Conservation (phyloP, 2,113 vertebrate genomes). For the Caretta caretta region DNA sequence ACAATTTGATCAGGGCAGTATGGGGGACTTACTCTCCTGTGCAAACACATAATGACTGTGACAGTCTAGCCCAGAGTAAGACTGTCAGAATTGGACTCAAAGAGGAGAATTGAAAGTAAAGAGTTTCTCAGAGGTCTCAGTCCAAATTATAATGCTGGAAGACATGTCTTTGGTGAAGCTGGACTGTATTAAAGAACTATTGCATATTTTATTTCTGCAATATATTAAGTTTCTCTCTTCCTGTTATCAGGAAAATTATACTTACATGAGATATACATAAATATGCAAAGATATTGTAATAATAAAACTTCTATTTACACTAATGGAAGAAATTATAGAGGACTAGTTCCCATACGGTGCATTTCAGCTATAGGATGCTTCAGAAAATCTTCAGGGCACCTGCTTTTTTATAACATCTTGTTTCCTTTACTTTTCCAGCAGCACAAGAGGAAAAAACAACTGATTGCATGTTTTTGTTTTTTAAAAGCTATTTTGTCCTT, state of each 20-base stretch:
- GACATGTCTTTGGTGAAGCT: background rate
- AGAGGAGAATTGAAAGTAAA: too few species aligned
- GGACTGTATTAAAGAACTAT: background rate
- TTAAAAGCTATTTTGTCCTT: background rate
- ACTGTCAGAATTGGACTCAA: too few species aligned
- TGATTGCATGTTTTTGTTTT: background rate
- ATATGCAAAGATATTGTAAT: background rate
- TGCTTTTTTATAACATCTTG: background rate
- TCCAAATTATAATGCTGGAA: too few species aligned
- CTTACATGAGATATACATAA: background rate
- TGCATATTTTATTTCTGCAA: background rate
- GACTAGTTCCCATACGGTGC: background rate
- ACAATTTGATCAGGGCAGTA: too few species aligned
- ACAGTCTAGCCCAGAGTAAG: too few species aligned
- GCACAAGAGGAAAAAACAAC: background rate
- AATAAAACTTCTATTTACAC: too few species aligned
- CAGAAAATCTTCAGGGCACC: background rate
- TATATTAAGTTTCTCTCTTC: background rate
- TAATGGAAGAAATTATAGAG: background rate
- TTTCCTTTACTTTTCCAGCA: background rate
- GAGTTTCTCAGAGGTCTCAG: too few species aligned
- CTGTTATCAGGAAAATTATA: background rate
- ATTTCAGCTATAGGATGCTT: background rate
- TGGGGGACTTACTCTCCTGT: too few species aligned
- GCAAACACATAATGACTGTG: too few species aligned